phyloP scores from a whole-genome alignment of 1,140 invertebrate genomes.

The Ceratina japonica region DNA sequence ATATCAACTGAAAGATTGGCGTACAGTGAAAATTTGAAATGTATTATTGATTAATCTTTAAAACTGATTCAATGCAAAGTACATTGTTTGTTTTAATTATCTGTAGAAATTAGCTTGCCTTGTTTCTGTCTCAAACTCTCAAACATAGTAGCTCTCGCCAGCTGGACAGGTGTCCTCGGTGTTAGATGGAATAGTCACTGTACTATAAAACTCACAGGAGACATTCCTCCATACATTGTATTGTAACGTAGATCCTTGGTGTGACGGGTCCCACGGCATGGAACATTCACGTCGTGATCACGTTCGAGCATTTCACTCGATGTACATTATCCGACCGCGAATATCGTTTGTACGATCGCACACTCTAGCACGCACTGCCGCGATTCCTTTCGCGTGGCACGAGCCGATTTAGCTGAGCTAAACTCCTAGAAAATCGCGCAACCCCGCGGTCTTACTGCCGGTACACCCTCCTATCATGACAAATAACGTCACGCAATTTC shows the following conservation, averaged over 20 bases:
- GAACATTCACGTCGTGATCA: slow-evolving; percentile 48
- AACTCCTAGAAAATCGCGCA: slow-evolving; percentile 21
- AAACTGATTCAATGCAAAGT: no score
- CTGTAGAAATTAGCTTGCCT: no score
- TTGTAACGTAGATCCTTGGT: slow-evolving; percentile 39
- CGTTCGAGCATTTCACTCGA: slow-evolving; percentile 49
- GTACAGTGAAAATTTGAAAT: no score
- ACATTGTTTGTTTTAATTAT: neutral
- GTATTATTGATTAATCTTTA: no score
- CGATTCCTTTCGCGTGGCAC: slow-evolving; percentile 27
- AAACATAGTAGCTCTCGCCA: neutral
- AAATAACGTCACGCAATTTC: no score
- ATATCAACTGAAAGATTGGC: no score
- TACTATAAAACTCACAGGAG: slow-evolving; percentile 34
- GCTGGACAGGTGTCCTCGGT: neutral
- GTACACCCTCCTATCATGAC: neutral
- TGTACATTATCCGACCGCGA: slow-evolving; percentile 40
- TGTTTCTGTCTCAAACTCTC: neutral
- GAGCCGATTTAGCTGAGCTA: slow-evolving; percentile 37
- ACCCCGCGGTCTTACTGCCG: neutral
- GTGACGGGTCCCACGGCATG: slow-evolving; percentile 49
- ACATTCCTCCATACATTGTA: slow-evolving; percentile 27
- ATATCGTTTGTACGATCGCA: slow-evolving; percentile 42
- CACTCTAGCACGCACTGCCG: slow-evolving; percentile 23
- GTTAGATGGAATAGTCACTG: neutral